Percentiles rank a stretch among this genome's conserved stretches.
Conservation (phyloP, 2,113 vertebrate genomes). For the Burhinus oedicnemus region DNA sequence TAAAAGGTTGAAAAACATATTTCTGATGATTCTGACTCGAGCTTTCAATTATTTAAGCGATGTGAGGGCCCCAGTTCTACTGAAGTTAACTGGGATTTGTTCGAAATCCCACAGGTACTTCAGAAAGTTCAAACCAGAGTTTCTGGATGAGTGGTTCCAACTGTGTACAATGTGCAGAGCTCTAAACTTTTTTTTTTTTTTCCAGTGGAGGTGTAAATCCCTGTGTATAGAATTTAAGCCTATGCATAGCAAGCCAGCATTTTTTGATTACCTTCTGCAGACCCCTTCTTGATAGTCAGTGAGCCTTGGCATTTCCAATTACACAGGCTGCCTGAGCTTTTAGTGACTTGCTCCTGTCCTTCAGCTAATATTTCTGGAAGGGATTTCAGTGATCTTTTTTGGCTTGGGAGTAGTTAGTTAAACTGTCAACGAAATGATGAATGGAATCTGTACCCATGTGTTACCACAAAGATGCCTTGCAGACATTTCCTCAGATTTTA, state of each 20-base stretch:
- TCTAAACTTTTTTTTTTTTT: background rate
- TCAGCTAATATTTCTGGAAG: constrained; percentile 38
- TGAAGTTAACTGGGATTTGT: constrained; percentile 31
- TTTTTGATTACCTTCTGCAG: background rate
- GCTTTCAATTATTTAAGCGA: constrained; percentile 26
- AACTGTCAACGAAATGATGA: constrained; percentile 51
- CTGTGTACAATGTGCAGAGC: background rate
- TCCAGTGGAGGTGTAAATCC: background rate
- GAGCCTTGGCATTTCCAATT: background rate
- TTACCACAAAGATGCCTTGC: constrained; percentile 61
- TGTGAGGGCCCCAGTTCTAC: background rate
- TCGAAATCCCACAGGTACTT: constrained; percentile 48
- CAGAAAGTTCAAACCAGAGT: constrained; percentile 7
- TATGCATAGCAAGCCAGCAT: background rate
- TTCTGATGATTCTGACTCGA: background rate
- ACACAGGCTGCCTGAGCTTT: background rate
- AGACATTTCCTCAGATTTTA: constrained; percentile 61
- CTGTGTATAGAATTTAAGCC: background rate
- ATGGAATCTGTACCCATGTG: constrained; percentile 38
- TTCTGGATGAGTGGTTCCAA: constrained; percentile 43
- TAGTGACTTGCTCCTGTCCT: constrained; percentile 26
- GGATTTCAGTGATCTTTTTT: constrained; percentile 30
- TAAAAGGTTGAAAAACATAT: constrained; percentile 38
- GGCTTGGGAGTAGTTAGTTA: constrained; percentile 46
- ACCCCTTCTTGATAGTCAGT: background rate